Conservation (phyloP, 2,888 invertebrate genomes). For the Cantharis lateralis region DNA sequence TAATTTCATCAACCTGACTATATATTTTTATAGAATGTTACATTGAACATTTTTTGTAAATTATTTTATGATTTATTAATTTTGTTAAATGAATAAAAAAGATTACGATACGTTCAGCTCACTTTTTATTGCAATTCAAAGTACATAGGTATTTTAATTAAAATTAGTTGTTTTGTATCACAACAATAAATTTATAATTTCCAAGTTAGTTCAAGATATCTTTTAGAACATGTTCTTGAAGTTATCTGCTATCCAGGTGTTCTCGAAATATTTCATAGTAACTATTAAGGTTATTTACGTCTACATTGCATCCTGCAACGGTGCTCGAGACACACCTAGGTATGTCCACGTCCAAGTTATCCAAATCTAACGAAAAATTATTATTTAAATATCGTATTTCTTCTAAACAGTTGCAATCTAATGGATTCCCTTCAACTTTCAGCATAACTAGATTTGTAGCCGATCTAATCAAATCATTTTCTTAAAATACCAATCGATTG, state of each 20-base stretch:
- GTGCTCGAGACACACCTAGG: slow-evolving; percentile 34
- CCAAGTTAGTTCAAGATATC: neutral
- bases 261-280: slow-evolving; percentile 8
- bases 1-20: neutral
- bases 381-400: slow-evolving; percentile 25
- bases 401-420: slow-evolving; percentile 38
- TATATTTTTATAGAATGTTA: neutral
- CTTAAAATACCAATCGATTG: slow-evolving; percentile 36
- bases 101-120: neutral
- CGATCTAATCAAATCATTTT: slow-evolving; percentile 33
- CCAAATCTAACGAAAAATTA: slow-evolving; percentile 24
- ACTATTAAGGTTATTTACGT: neutral
- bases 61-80: neutral
- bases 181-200: neutral
- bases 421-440: slow-evolving; percentile 39
- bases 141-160: neutral
- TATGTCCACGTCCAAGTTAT: slow-evolving; percentile 33
- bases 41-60: neutral
- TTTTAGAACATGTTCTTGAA: neutral
- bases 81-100: neutral
- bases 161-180: neutral
- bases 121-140: neutral
- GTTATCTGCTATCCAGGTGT: neutral
- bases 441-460: slow-evolving; percentile 32
- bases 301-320: neutral